phyloP scores from a whole-genome alignment of 2,797 vertebrate species.

The Hirundo rustica region DNA sequence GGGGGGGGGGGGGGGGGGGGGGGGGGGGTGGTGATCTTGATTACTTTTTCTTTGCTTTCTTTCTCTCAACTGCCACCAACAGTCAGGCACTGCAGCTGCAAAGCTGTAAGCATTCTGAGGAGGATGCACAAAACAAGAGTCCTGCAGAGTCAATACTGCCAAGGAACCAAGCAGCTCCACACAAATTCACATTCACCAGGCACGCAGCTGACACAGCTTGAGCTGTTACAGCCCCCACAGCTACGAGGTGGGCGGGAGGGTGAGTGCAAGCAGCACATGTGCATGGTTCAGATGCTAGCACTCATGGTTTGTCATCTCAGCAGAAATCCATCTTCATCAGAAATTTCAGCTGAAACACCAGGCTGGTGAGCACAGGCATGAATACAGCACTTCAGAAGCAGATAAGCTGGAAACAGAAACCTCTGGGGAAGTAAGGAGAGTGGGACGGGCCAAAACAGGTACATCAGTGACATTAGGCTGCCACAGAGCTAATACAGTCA shows the following conservation, averaged over 20 bases:
- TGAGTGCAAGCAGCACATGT: slow-evolving; percentile 8
- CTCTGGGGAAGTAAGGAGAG: background rate
- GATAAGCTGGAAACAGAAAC: background rate
- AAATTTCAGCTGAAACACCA: slow-evolving; percentile 19
- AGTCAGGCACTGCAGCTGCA: background rate
- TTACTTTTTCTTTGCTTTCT: background rate
- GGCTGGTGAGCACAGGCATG: background rate
- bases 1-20: too few species aligned
- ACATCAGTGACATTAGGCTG: background rate
- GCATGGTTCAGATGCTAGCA: slow-evolving; percentile 21
- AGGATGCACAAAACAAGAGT: background rate
- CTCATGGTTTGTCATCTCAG: slow-evolving; percentile 28
- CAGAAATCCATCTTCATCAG: slow-evolving; percentile 24
- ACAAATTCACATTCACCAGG: background rate
- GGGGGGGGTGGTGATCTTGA: background rate
- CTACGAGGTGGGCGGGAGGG: background rate
- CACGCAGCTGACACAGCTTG: slow-evolving; percentile 22
- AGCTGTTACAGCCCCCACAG: slow-evolving; percentile 6
- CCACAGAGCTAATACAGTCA: background rate
- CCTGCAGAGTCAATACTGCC: background rate
- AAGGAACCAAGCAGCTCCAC: background rate
- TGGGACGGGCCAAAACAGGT: background rate
- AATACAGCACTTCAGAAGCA: background rate
- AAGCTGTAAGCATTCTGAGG: background rate
- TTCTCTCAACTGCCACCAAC: background rate